Percentiles rank a stretch among this genome's conserved stretches.
phyloP scores from a whole-genome alignment of 2,113 vertebrate species.

The Gallinago undulata region DNA sequence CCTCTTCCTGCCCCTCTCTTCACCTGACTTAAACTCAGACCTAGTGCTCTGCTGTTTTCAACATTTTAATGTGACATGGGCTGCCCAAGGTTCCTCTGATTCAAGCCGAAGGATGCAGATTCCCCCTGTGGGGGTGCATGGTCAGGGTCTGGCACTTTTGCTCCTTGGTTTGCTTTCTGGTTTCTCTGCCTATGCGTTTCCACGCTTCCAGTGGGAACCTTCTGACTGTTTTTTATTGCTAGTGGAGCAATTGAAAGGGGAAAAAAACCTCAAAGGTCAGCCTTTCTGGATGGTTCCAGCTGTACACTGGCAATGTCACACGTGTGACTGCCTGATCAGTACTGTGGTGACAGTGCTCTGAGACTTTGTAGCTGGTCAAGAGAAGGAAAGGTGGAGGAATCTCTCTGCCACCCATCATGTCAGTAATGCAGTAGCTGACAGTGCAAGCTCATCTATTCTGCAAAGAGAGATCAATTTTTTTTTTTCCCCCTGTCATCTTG shows the following conservation, averaged over 20 bases:
- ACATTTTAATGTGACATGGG: slow-evolving; percentile 68
- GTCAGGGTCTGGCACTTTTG: not conserved
- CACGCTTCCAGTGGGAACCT: not conserved
- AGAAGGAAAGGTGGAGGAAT: not conserved
- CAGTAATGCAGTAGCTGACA: not conserved
- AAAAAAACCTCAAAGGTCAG: not conserved
- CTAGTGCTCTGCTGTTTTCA: slow-evolving; percentile 49
- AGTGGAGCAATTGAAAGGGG: not conserved
- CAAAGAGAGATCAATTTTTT: not conserved
- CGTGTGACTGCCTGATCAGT: not conserved
- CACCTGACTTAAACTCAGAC: not conserved
- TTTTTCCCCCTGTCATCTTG: not conserved
- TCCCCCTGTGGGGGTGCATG: not conserved
- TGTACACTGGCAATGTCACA: not conserved
- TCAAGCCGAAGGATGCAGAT: not conserved
- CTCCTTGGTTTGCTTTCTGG: not conserved
- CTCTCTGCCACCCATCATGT: not conserved
- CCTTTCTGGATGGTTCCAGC: not conserved
- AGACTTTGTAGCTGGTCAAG: not conserved
- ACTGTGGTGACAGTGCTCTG: not conserved
- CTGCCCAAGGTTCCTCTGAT: not conserved
- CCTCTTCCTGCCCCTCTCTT: slow-evolving; percentile 16
- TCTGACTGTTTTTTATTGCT: not conserved
- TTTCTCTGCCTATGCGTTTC: not conserved
- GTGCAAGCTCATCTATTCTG: not conserved